Evolutionary conservation across 2,113 vertebrate species (phyloP).

Genomic region (Carassius auratus): DNA sequence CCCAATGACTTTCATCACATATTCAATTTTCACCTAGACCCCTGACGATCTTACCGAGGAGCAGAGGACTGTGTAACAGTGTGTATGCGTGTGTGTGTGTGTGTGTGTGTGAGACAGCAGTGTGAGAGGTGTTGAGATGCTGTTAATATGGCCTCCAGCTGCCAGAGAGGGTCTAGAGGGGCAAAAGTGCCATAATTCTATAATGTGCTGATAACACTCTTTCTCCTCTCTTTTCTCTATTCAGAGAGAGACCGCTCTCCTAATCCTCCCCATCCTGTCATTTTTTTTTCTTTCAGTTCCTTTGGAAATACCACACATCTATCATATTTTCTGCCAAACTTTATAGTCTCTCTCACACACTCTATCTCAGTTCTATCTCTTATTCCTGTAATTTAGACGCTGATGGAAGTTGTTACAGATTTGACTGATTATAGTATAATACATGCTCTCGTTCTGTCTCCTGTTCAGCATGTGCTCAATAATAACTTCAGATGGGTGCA

Average conservation of each 20-base stretch:
- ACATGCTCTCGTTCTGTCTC: constrained; percentile 1
- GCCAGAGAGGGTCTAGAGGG: constrained; percentile 43
- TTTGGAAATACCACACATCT: constrained; percentile 42
- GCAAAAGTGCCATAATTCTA: constrained; percentile 48
- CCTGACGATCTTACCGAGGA: constrained; percentile 19
- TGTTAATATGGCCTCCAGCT: constrained; percentile 46
- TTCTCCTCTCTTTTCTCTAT: constrained; percentile 37
- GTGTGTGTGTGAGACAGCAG: not conserved
- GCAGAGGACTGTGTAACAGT: not conserved
- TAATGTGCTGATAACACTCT: constrained; percentile 45
- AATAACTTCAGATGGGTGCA: constrained; percentile 24
- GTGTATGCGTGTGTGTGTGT: constrained; percentile 4
- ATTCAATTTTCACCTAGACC: constrained; percentile 23
- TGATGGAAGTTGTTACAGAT: constrained; percentile 42
- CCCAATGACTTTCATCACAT: not conserved
- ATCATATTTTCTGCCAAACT: constrained; percentile 27
- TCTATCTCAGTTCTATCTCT: constrained; percentile 4
- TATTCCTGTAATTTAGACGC: constrained; percentile 29
- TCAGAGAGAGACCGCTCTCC: constrained; percentile 20
- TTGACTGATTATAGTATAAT: constrained; percentile 44
- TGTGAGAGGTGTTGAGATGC: constrained; percentile 32
- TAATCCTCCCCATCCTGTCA: constrained; percentile 10
- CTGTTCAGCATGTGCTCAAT: constrained; percentile 8
- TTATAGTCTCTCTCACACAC: constrained; percentile 14
- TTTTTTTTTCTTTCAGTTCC: constrained; percentile 35